These are phyloP conservation scores for Neolamprologus fasciatus DNA, from an alignment of 2,113 vertebrate species.

Conservation along the genomic window DNA sequence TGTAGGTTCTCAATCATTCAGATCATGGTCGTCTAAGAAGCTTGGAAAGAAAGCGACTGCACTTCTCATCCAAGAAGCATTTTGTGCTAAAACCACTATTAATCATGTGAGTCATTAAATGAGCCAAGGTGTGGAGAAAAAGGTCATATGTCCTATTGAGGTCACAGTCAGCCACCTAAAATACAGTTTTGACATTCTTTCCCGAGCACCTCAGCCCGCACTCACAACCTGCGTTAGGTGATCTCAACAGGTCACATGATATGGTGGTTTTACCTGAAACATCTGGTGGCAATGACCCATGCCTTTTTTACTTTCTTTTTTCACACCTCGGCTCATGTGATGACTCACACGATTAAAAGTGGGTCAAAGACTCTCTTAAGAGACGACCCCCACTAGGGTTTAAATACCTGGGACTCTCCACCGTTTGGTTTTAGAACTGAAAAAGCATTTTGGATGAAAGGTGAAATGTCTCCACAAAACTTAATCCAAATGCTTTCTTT, in stretches of 20 bases:
- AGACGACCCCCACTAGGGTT: background rate
- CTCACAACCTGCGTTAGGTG: background rate
- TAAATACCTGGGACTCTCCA: background rate
- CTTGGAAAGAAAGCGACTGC: background rate
- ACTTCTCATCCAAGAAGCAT: background rate
- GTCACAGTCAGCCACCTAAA: background rate
- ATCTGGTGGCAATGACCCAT: background rate
- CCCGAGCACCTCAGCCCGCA: background rate
- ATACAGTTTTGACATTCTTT: background rate
- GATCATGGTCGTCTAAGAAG: background rate
- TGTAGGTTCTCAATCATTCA: background rate
- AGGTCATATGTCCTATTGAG: background rate
- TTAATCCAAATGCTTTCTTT: background rate
- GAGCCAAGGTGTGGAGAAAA: background rate
- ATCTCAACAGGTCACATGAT: background rate
- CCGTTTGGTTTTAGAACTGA: background rate
- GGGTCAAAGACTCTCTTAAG: background rate
- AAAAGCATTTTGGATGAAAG: background rate
- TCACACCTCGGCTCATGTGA: background rate
- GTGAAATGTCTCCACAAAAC: background rate
- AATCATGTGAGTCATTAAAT: background rate
- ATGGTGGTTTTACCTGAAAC: background rate
- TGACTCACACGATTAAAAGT: background rate
- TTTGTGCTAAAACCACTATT: background rate
- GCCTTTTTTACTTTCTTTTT: background rate